phyloP scores from a whole-genome alignment of 2,113 vertebrate species.

The Catharus bicknelli region DNA sequence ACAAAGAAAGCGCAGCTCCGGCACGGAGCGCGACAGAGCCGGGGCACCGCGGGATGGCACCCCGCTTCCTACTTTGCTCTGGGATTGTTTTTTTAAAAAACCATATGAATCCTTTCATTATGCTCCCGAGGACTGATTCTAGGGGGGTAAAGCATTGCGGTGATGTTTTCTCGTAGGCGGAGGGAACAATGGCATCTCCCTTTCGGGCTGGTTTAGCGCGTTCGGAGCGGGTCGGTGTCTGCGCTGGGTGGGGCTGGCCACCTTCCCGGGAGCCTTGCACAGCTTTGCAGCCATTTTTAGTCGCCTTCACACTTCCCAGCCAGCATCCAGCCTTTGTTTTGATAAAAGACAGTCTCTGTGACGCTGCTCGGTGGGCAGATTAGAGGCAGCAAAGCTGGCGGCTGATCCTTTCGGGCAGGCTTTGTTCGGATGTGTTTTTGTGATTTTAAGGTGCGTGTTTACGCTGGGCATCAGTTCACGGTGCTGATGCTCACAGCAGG shows the following conservation, averaged over 20 bases:
- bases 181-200: constrained; percentile 25
- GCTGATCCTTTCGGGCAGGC: background rate
- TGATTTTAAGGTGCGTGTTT: constrained; percentile 29
- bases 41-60: constrained; percentile 10
- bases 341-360: constrained; percentile 55
- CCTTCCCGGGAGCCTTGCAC: constrained; percentile 50
- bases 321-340: constrained; percentile 75
- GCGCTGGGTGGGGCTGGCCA: constrained; percentile 79
- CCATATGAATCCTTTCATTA: background rate
- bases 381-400: background rate
- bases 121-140: background rate
- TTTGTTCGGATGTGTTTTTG: background rate
- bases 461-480: background rate
- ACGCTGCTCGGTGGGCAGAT: constrained; percentile 42
- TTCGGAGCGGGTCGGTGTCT: constrained; percentile 51
- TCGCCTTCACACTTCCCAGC: constrained; percentile 65
- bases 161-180: background rate
- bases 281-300: constrained; percentile 84
- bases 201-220: constrained; percentile 22
- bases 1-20: constrained; percentile 70
- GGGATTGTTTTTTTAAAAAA: background rate
- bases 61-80: background rate
- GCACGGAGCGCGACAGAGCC: background rate
- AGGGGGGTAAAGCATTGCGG: background rate
- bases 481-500: background rate